Base-by-base conservation (phyloP, 2,113 vertebrate genomes). In the Bolborhynchus lineola region DNA sequence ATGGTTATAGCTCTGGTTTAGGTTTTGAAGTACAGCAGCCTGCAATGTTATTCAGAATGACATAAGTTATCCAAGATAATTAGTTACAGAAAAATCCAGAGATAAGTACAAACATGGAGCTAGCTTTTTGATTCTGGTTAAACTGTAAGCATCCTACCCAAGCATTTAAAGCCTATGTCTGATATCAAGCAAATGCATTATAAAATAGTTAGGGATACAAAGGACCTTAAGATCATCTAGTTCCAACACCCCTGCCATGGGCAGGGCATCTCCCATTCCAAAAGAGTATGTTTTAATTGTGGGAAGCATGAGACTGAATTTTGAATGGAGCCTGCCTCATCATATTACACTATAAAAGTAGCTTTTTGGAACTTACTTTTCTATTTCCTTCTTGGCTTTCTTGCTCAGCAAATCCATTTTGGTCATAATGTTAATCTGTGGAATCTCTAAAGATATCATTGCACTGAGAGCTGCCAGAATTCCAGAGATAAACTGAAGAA, bases 331-430 rank as follows among this genome's bases (percentile, higher is more conserved):
- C 37, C 49, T 42, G 26, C 21, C 39, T 57, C 31, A 60, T 49
- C 35, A 12, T 41, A 19, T 25, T 37, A 70, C 12, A 16, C 24
- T 28, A n/a, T 24, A 68, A 21, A 62, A 39, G 28, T 20, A 28
- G 23, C 24, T 20, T 60, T 72, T 69, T 49, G 29, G 21, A 93
- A 97, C 98, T 98, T 97, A 99, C 99, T 98, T 99, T 96, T 99
- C 99, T 88, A 99, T 99, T 98, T 99, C 99, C 88, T 98, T 99
- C 95, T 99, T 99, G 37, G 99, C 98, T 97, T 99, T 99, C 69
- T 99, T 99, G 96, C 96, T 99, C 31, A 99, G 98, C 85, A 99
- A 98, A 97, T 99, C 99, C 99, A 99, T 99, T 98, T 99, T 99
- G 23, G 99, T 99, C 99, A 99, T 99, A 96, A 99, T 98, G 76